Base-by-base conservation (phyloP, 2,113 vertebrate species). In the Mystacornis crossleyi region DNA sequence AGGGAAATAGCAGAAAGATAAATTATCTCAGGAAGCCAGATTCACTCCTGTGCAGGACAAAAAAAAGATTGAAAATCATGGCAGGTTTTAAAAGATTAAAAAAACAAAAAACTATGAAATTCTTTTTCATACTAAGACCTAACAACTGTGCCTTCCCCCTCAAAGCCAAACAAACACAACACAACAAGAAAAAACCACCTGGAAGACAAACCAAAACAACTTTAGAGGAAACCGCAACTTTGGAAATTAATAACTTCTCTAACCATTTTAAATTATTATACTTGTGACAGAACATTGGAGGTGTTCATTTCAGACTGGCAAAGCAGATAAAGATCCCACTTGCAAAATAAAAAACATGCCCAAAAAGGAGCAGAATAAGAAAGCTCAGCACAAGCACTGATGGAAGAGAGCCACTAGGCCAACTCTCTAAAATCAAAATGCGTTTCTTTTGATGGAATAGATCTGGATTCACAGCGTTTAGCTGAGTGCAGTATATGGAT, bases 21-120 rank as follows among this genome's bases (percentile, higher is more conserved):
- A 95, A 89, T 84, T 93, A 93, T 92, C 90, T 95, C 64, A 81
- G 48, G 81, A 88, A 94, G 65, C 34, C 91, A 96, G 82, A 89
- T 65, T 87, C 87, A 88, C 53, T 93, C 70, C 62, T 69, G 48
- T 73, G 81, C 42, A 65, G 42, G 45, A 62, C 40, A 93, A 86
- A 95, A 60, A 57, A 57, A 42, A 69, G 13, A 91, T 11, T 50
- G 61, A 66, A 95, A 96, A 89, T 67, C 71, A 64, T 33, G 36
- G 75, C 58, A 92, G 31, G 40, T 85, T 90, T 86, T 95, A 92
- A 86, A 45, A 96, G 61, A 88, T 65, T 1, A 3, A 4, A 48
- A 86, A 60, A 66, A 66, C 21, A 42, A 67, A 42, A 71, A 12
- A 45, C 5, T 10, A 73, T 34, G 6, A 81, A 85, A 81, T 24